Percentiles rank a stretch among this genome's conserved stretches.
Evolutionary conservation across 1,140 invertebrate species (phyloP).

Genomic region (Atta cephalotes): DNA sequence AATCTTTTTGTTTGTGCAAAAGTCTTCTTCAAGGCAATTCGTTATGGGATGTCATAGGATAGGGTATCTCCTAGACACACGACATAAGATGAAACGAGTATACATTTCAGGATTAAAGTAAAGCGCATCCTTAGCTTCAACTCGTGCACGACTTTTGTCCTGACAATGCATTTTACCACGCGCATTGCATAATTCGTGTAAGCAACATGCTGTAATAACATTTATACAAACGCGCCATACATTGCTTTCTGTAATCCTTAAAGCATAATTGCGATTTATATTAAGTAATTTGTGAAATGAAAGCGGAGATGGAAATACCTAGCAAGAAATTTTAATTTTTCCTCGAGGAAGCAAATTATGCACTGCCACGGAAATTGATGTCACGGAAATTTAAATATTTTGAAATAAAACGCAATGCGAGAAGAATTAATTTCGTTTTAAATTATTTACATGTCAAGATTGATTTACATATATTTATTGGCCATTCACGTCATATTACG

Average conservation of each 20-base stretch:
- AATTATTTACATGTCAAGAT: constrained; percentile 8
- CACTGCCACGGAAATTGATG: too few species aligned
- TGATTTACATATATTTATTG: constrained; percentile 49
- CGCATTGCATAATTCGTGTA: constrained; percentile 23
- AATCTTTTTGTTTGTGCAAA: constrained; percentile 24
- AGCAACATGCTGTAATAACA: constrained; percentile 24
- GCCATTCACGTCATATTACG: not conserved
- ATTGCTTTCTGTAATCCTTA: not conserved
- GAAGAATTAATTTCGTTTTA: constrained; percentile 15
- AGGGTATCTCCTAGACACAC: constrained; percentile 9
- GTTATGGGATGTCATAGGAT: constrained; percentile 22
- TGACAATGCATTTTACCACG: constrained; percentile 33
- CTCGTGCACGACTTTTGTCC: constrained; percentile 52
- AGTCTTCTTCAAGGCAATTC: constrained; percentile 27
- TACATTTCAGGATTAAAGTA: constrained; percentile 65
- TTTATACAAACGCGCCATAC: not conserved
- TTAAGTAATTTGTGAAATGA: not conserved
- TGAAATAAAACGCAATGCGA: constrained; percentile 1
- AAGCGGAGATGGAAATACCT: not conserved
- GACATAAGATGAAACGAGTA: constrained; percentile 56
- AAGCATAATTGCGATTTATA: constrained; percentile 21
- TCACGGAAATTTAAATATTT: not conserved
- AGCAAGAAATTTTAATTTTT: not conserved
- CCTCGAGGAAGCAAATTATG: not conserved
- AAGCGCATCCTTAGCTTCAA: constrained; percentile 58